Percentiles rank a stretch among this genome's conserved stretches.
phyloP scores from a whole-genome alignment of 2,113 vertebrate species.

The Tonatia bakeri region DNA sequence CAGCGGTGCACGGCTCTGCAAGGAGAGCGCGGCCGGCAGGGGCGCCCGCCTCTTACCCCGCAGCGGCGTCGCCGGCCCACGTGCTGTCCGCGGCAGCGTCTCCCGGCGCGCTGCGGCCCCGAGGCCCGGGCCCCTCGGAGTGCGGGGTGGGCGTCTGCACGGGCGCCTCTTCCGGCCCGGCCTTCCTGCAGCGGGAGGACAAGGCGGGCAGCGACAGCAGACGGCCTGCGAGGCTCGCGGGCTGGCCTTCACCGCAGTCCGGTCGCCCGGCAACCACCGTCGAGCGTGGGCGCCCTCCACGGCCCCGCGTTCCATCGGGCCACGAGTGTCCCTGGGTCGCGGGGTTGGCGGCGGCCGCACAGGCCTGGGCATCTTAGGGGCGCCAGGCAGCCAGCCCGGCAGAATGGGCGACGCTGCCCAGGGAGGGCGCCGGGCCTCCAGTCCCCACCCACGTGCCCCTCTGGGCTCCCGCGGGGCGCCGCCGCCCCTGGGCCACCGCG shows the following conservation, averaged over 20 bases:
- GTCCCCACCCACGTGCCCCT: background rate
- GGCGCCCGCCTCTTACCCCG: background rate
- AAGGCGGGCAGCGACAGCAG: background rate
- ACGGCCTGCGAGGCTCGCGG: background rate
- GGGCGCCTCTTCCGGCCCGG: background rate
- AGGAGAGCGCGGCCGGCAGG: background rate
- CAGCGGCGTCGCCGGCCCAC: background rate
- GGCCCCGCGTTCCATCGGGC: background rate
- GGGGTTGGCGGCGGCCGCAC: background rate
- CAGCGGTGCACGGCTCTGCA: rapidly evolving
- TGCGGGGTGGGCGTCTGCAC: background rate
- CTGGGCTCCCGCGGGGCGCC: rapidly evolving
- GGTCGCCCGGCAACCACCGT: background rate
- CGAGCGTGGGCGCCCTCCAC: background rate
- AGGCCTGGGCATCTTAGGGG: background rate
- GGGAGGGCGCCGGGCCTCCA: background rate
- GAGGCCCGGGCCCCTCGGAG: background rate
- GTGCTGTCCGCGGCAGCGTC: background rate
- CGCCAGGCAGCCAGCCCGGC: background rate
- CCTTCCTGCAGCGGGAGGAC: background rate
- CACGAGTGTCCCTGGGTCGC: background rate
- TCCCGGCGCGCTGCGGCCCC: background rate
- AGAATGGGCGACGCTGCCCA: background rate
- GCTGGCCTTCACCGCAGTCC: background rate
- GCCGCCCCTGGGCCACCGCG: background rate